Conservation (phyloP, 2,113 vertebrate species). For the Cephalophus harveyi region DNA sequence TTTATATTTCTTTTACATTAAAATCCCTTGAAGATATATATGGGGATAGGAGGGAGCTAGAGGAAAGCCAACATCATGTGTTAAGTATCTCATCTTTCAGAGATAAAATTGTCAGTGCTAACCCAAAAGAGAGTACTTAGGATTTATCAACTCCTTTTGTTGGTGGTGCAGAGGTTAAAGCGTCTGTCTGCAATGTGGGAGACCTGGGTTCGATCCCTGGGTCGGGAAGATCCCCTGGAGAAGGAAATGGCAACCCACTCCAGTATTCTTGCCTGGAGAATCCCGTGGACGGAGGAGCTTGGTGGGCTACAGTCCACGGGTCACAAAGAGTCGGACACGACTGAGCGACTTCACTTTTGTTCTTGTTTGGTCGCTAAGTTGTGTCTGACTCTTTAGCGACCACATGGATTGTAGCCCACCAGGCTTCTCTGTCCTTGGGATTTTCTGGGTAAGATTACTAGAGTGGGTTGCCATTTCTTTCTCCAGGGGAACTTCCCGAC, state of each 20-base stretch:
- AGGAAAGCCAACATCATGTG: neutral
- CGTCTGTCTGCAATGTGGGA: too few species aligned
- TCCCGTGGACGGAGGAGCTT: too few species aligned
- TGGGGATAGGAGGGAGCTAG: neutral
- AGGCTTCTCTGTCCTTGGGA: neutral
- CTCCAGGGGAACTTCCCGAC: neutral
- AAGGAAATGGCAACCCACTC: too few species aligned
- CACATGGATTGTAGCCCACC: neutral
- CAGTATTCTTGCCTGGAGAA: too few species aligned
- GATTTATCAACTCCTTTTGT: neutral
- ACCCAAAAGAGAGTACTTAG: neutral
- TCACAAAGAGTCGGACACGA: too few species aligned
- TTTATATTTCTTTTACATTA: conserved; percentile 28
- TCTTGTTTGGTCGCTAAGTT: neutral
- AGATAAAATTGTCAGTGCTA: conserved; percentile 15
- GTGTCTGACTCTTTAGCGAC: neutral
- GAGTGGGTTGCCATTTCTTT: neutral
- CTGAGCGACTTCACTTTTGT: too few species aligned
- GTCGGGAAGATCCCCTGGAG: too few species aligned
- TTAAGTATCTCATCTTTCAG: neutral
- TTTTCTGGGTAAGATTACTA: neutral
- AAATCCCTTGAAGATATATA: conserved; percentile 12
- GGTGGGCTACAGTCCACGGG: too few species aligned
- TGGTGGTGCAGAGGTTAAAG: too few species aligned
- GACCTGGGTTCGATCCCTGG: too few species aligned